Evolutionary conservation across 2,113 vertebrate genomes (phyloP), one percentile per base, ranked within the genome.

Genomic region (Alosa alosa): DNA sequence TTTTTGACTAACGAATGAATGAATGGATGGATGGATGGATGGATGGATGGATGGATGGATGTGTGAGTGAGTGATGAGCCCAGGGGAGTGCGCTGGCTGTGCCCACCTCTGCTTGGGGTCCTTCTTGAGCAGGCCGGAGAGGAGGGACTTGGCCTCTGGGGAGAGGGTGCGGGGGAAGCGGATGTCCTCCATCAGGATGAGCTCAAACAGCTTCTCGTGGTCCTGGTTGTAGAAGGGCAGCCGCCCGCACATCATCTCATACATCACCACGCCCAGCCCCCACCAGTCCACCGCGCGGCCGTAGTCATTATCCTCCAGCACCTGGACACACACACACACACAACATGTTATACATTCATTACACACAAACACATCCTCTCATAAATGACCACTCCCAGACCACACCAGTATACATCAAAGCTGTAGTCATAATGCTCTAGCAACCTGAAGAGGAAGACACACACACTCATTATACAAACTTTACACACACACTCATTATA

Each of bases 141-240:
- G 95, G 83, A 99, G 88, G 0, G 96, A 94, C 84, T 96, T 96
- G 0, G 94, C 96, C 72, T 98, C 97, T 0, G 95, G 96, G 15
- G 96, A 94, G 3, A 98, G 95, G 0, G 96, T 97, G 10, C 97
- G 96, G 0, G 97, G 97, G 86, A 98, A 98, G 84, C 97, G 97
- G 72, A 98, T 97, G 88, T 99, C 97, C 87, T 98, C 97, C 96
- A 97, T 96, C 41, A 98, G 97, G 93, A 98, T 98, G 78, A 98
- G 96, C 94, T 98, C 97, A 0, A 99, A 98, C 88, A 98, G 95
- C 85, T 97, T 96, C 92, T 99, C 97, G 0, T 98, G 97, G 92
- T 99, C 97, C 92, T 97, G 97, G 93, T 97, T 99, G 95, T 98
- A 99, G 94, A 99, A 99, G 20, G 97, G 96, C 72, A 98, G 95